Evolutionary conservation across 2,888 invertebrate species (phyloP), one percentile per base, ranked within the genome.

Genomic region (Leptarthrus brevirostris): DNA sequence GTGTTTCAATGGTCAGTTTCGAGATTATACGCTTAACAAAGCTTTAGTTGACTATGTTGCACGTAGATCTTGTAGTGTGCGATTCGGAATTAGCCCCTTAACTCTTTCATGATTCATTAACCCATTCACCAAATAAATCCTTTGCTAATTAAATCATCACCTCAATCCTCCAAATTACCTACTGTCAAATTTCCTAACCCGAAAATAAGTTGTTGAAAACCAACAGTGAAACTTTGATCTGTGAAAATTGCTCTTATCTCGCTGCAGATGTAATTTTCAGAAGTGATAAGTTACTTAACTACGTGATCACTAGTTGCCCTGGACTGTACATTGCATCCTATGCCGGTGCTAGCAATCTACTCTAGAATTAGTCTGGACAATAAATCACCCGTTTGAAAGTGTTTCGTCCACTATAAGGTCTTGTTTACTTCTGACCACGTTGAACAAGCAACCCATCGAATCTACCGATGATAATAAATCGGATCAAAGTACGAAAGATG

Each of bases 211-310:
- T 30, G 30, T 30, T 30, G 30, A 26, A 30, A 56, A 56, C n/a
- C 16, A 56, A 24, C 56, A 10, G 56, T 22, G 26, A 30, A 56
- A 10, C 26, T 16, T 16, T 54, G 14, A 24, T 26, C 56, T 16
- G 24, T 30, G 16, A 14, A 26, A 26, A 56, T 56, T 56, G 30
- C 30, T 26, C 30, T n/a, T 16, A 56, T 56, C 30, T 12, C 16
- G 14, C n/a, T 16, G 14, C 56, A 30, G 30, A 26, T 56, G 56
- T 30, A 56, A 56, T 56, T 56, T 56, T 16, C 14, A 24, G 30
- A 56, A 56, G 56, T 56, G 56, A 56, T 56, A 30, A 56, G 56
- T 56, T 56, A 56, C 56, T 56, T 56, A 26, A 56, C 56, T 56
- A 56, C 56, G 56, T 56, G 56, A 56, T 26, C 56, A 56, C 56